These are phyloP conservation scores for Sarcophaga variegata DNA, from an alignment of 2,888 invertebrate species.

Conservation along the genomic window DNA sequence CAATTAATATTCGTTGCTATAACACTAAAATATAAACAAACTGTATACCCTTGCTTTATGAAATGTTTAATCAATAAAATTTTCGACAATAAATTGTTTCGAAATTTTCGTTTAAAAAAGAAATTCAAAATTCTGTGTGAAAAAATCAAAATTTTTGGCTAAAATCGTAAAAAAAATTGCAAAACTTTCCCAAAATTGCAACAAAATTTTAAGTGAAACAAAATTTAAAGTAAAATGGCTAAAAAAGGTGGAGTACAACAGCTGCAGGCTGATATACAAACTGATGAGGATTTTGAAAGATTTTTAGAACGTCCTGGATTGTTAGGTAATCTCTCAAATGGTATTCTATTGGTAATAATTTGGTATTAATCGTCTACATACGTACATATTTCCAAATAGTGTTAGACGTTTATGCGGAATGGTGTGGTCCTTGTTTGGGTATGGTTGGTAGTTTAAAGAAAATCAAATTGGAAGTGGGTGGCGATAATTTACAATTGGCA, in stretches of 20 bases:
- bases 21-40: not conserved
- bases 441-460: slow-evolving; percentile 93
- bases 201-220: not conserved
- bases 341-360: not conserved
- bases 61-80: slow-evolving; percentile 57
- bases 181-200: not conserved
- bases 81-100: slow-evolving; percentile 28
- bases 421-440: slow-evolving; percentile 95
- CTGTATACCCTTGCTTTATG: slow-evolving; percentile 6
- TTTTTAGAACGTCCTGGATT: slow-evolving; percentile 89
- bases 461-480: slow-evolving; percentile 93
- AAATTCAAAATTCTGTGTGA: too few species aligned
- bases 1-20: not conserved
- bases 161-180: not conserved
- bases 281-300: slow-evolving; percentile 93
- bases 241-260: slow-evolving; percentile 90
- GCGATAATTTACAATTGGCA: slow-evolving; percentile 89
- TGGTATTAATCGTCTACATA: slow-evolving; percentile 90
- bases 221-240: slow-evolving; percentile 82
- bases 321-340: slow-evolving; percentile 83
- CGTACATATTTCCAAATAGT: slow-evolving; percentile 82
- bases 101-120: not conserved
- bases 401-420: slow-evolving; percentile 93
- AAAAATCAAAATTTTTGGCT: not conserved
- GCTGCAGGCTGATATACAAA: slow-evolving; percentile 90